Base-by-base conservation (phyloP, 1,140 invertebrate genomes). In the Radopholus similis region DNA sequence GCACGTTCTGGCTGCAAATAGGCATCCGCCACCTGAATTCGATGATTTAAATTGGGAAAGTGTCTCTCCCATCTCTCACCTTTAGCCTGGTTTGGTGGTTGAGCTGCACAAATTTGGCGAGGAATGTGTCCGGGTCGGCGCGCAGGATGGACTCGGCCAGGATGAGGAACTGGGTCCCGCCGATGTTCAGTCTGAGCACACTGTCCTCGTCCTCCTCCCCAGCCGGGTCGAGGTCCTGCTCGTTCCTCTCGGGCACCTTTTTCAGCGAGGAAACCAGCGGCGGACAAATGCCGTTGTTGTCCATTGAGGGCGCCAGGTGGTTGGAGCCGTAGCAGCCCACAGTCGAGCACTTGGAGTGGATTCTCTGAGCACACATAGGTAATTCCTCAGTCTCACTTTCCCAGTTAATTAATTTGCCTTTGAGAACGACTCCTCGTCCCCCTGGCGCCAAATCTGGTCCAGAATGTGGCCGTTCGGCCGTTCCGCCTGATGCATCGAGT, bases 51-150 rank as follows among this genome's bases (percentile, higher is more conserved):
- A 42, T 4, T 73, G 15, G 13, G 37, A 30, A 44, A 28, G n/a
- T 15, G 21, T 34, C 30, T 23, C 26, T 32, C 32, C 23, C 1
- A 56, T 3, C n/a, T 58, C 32, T 32, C 26, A 80, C 78, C 53
- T 78, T 77, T 42, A 74, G 53, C 26, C 75, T 66, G 4, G 77
- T 67, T 21, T 28, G 38, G 54, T 81, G 78, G 9, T 69, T 77
- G 30, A 81, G 56, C 28, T 81, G 78, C 2, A 81, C 71, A 59
- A 81, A 81, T 69, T 77, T 81, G 2, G 77, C 65, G 2, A 81
- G 65, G 57, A 81, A 82, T 9, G 64, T 64, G n/a, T 64, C 75
- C 30, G 62, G 62, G 35, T 81, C 78, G 2, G 77, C 77, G 13
- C 73, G 71, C 37, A 81, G 40, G 18, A 81, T 63, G 6, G 78